Base-by-base conservation (phyloP, 2,113 vertebrate genomes). In the Polyodon spathula region DNA sequence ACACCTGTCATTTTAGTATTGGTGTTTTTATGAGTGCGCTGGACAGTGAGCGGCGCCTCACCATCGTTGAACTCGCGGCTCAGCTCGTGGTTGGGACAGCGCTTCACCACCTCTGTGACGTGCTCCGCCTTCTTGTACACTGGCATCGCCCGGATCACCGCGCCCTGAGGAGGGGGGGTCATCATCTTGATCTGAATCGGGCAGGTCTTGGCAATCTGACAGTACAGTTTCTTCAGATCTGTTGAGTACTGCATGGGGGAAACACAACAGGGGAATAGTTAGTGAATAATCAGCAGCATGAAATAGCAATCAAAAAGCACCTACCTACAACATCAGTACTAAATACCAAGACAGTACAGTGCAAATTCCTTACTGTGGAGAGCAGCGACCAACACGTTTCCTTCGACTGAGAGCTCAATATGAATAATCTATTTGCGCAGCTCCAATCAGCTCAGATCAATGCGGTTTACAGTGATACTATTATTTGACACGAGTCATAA, bases 41-140 rank as follows among this genome's bases (percentile, higher is more conserved):
- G 37, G 27, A 12, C 16, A 41, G 12, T 14, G 10, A 1, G 8
- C 40, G 12, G 17, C 11, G 43, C 55, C 87, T 84, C 78, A 99
- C 96, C 96, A 56, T 99, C 96, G 0, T 99, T 99, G 84, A 99
- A 99, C 79, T 99, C 96, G n/a, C 95, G 88, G 82, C 95, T 97
- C 56, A 99, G 90, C 76, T 99, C 96, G 0, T 99, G 96, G 77
- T 99, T 99, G 0, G 96, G 96, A 72, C 96, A 99, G n/a, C 96
- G 91, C 50, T 99, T 99, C 40, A 99, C 96, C 75, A 99, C 96
- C 59, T 99, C 96, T 0, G 96, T 99, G 67, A 99, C 95, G 0
- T 99, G 96, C 60, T 99, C 96, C 0, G 96, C 96, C 73, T 99
- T 99, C 83, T 99, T 99, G 80, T 99, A 99, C 58, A 99, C 96